Conservation (phyloP, 2,113 vertebrate genomes). For the Onychorhynchus coronatus region DNA sequence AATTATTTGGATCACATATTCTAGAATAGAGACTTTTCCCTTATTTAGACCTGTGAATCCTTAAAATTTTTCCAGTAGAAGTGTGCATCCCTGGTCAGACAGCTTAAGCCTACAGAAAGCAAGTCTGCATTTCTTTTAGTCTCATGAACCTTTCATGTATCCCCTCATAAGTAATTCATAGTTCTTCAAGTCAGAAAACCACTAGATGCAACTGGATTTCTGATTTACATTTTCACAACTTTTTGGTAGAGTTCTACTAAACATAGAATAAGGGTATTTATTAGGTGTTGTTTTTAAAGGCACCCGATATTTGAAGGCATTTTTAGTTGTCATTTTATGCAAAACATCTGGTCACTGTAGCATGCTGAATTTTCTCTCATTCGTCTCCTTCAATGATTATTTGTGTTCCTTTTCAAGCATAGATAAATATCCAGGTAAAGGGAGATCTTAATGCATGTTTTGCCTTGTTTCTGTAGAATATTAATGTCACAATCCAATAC, state of each 20-base stretch:
- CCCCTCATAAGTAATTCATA: neutral
- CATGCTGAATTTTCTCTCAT: neutral
- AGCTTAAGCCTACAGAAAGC: neutral
- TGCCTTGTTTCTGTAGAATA: neutral
- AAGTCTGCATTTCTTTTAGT: neutral
- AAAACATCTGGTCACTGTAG: neutral
- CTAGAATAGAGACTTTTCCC: neutral
- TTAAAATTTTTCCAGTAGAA: neutral
- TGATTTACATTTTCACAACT: neutral
- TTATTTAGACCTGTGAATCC: neutral
- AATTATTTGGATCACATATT: neutral
- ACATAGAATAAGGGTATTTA: neutral
- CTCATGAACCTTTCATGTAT: neutral
- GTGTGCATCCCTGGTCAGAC: neutral
- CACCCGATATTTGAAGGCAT: neutral
- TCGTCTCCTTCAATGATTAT: neutral
- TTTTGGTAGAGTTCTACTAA: neutral
- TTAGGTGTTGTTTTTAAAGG: neutral
- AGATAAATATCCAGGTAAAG: neutral
- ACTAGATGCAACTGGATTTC: neutral
- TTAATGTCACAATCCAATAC: neutral
- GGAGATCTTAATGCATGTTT: neutral
- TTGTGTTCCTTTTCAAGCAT: neutral
- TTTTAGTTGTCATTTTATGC: neutral
- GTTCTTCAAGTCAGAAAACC: neutral